Conservation (phyloP, 1,140 invertebrate genomes). For the Armadillidium nasatum region DNA sequence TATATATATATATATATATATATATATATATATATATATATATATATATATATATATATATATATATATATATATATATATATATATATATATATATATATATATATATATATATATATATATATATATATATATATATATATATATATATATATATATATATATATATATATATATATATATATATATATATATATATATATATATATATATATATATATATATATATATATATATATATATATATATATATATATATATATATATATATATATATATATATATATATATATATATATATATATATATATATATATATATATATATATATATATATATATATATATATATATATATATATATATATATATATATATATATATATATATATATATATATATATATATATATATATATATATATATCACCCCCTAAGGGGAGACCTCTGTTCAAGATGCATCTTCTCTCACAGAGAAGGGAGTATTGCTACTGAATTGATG, state of each 20-base stretch:
- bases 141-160: not conserved
- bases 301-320: not conserved
- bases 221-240: not conserved
- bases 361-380: not conserved
- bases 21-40: slow-evolving; percentile 14
- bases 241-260: slow-evolving; percentile 6
- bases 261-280: not conserved
- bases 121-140: slow-evolving; percentile 11
- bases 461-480: no score
- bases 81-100: slow-evolving; percentile 6
- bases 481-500: no score
- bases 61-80: not conserved
- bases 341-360: slow-evolving; percentile 14
- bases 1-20: no score
- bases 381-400: no score
- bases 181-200: slow-evolving; percentile 14
- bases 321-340: not conserved
- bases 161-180: not conserved
- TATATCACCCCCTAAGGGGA: no score
- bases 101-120: not conserved
- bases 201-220: not conserved
- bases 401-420: slow-evolving; percentile 2
- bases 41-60: not conserved
- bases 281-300: slow-evolving; percentile 11
- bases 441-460: no score